These are phyloP conservation scores for Lypha dubia DNA, from an alignment of 2,888 invertebrate species.

Conservation along the genomic window DNA sequence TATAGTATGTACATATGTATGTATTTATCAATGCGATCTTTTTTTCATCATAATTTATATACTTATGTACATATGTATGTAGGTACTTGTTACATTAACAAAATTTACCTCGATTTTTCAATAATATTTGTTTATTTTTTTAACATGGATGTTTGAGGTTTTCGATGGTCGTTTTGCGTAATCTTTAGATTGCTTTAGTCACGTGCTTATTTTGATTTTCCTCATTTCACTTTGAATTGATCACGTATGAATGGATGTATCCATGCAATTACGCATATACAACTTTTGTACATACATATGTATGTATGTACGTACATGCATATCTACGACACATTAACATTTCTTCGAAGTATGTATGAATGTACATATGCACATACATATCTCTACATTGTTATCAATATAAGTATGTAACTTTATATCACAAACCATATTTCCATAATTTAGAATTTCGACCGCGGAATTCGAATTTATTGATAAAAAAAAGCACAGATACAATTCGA, in stretches of 20 bases:
- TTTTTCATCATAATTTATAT: slow-evolving; percentile 5
- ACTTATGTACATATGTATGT: slow-evolving; percentile 7
- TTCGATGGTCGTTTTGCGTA: slow-evolving; percentile 70
- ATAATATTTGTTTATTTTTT: slow-evolving; percentile 53
- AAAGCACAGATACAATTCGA: slow-evolving; percentile 18
- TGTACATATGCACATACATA: too few relatives aligned
- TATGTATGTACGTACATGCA: too few relatives aligned
- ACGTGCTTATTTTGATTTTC: slow-evolving; percentile 75
- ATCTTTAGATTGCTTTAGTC: slow-evolving; percentile 75
- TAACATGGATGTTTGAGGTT: slow-evolving; percentile 53
- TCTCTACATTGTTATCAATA: not conserved
- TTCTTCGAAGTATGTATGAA: too few relatives aligned
- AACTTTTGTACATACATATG: slow-evolving; percentile 2
- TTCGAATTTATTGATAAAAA: slow-evolving; percentile 21
- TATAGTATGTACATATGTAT: too few relatives aligned
- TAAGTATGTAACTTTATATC: slow-evolving; percentile 8
- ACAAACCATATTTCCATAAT: slow-evolving; percentile 14
- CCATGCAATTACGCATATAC: not conserved
- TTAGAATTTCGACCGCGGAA: slow-evolving; percentile 10
- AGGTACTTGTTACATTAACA: slow-evolving; percentile 40
- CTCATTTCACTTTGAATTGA: slow-evolving; percentile 42
- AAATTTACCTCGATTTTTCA: slow-evolving; percentile 51
- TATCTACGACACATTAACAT: not conserved
- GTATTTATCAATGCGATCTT: slow-evolving; percentile 1
- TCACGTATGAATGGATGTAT: slow-evolving; percentile 44